Base-by-base conservation (phyloP, 2,888 invertebrate species). In the Reticulitermes lucifugus region DNA sequence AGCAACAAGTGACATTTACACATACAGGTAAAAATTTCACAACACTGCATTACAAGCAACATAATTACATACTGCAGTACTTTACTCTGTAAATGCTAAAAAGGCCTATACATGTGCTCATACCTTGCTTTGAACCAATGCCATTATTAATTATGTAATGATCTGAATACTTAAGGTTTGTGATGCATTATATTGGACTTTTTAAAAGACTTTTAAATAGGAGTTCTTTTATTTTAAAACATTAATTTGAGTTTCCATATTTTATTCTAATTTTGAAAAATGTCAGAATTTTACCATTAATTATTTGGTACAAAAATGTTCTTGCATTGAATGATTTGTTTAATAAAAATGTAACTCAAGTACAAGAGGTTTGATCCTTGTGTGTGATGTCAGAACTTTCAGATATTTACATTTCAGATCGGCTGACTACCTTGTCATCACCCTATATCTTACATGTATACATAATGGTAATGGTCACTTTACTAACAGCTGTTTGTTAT, bases 401-500 rank as follows among this genome's bases (percentile, higher is more conserved):
- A 41, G 41, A 46, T 22, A 77, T 77, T 77, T 77, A n/a, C 77
- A 46, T 77, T 77, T 77, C 77, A 77, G 77, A 81, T 81, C 59
- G 59, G 81, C 81, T 41, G 81, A 43, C 22, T 25, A 4, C 65
- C 43, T 22, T n/a, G 59, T 25, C 10, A 59, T 41, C 81, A 79
- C 25, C 29, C 59, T 14, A 46, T 79, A 81, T 81, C 41, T 46
- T 59, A 82, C 21, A 73, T 65, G 65, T 65, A 65, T 65, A 65
- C 65, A n/a, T 65, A 65, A 65, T 65, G 65, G 65, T 65, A 65
- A 25, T n/a, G 25, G n/a, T 25, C n/a, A 35, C 41, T 77, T 77
- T 81, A 65, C 84, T 84, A 79, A 79, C 65, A 79, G 60, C 41
- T 77, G 51, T 84, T 80, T 70, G 70, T 84, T 84, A 80, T 84